Evolutionary conservation across 2,888 invertebrate species (phyloP).

Genomic region (Pachymerium ferrugineum): DNA sequence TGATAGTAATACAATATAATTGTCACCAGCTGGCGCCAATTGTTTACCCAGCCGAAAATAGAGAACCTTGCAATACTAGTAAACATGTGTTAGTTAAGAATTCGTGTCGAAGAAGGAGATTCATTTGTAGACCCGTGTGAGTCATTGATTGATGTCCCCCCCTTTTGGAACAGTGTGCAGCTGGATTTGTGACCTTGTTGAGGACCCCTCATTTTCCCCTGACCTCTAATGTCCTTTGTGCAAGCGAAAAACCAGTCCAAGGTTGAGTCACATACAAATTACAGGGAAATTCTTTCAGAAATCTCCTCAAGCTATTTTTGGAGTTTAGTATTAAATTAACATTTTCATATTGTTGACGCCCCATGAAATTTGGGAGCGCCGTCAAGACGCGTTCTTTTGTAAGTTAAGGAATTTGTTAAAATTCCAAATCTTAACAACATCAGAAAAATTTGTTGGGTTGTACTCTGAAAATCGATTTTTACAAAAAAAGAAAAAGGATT

Average conservation of each 20-base stretch:
- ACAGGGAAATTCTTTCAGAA: background rate
- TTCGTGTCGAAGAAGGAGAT: background rate
- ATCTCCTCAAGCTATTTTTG: slow-evolving; percentile 3
- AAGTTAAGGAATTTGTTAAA: too few species aligned
- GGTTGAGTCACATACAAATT: background rate
- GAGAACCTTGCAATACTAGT: too few species aligned
- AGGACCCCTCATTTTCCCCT: background rate
- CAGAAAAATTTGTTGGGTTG: too few species aligned
- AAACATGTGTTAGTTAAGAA: too few species aligned
- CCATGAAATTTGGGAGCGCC: background rate
- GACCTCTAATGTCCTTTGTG: slow-evolving; percentile 8
- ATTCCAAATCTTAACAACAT: too few species aligned
- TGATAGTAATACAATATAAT: too few species aligned
- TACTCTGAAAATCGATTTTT: too few species aligned
- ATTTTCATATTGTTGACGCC: background rate
- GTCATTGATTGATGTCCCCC: background rate
- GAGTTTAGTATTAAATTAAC: background rate
- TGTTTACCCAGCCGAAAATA: too few species aligned
- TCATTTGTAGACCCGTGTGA: background rate
- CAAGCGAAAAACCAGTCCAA: background rate
- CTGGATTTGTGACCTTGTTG: background rate
- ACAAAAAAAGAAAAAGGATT: too few species aligned
- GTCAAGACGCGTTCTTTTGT: too few species aligned
- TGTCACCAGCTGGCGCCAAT: too few species aligned
- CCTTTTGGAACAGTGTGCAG: background rate